Base-by-base conservation (phyloP, 1,140 invertebrate genomes). In the Holcopasites calliopsidis region DNA sequence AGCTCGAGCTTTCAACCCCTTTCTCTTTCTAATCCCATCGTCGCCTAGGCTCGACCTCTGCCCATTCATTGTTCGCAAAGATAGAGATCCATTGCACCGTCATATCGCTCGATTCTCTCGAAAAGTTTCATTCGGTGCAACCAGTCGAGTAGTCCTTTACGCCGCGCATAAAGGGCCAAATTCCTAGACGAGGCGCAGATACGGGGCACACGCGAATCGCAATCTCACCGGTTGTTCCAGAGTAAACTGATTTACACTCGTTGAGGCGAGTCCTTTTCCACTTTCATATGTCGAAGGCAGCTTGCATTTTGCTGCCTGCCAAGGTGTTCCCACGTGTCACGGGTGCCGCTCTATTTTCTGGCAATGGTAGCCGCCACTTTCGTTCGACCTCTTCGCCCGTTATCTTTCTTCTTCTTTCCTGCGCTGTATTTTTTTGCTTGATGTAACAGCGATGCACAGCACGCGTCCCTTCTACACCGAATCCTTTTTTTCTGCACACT, bases 301-400 rank as follows among this genome's bases (percentile, higher is more conserved):
- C 58, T 42, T 31, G 49, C 23, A 62, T 64, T 50, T 21, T 49
- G 35, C 6, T 40, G 49, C 70, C 65, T 60, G 69, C 58, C 73
- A 83, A 69, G 66, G 83, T 84, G n/a, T 84, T 83, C 78, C 74
- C 82, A 83, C 81, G 81, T 83, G 81, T 83, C 81, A 75, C 50
- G 65, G 55, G 69, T n/a, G 42, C 80, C 73, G 80, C 82, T 84
- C 72, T 84, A 83, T 83, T 84, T 80, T 84, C 81, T 75, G 65
- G 77, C 82, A 83, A 77, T 77, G 70, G 31, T 42, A 66, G 54
- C 60, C 52, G 28, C 28, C 65, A 47, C 60, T 69, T 68, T 64
- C 58, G 57, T 77, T 77, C 77, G 40, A 65, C 58, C 47, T 70
- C 54, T 21, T 75, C 49, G 33, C 50, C 16, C 31, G 11, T 23